Base-by-base conservation (phyloP, 2,113 vertebrate species). In the Oplegnathus fasciatus region DNA sequence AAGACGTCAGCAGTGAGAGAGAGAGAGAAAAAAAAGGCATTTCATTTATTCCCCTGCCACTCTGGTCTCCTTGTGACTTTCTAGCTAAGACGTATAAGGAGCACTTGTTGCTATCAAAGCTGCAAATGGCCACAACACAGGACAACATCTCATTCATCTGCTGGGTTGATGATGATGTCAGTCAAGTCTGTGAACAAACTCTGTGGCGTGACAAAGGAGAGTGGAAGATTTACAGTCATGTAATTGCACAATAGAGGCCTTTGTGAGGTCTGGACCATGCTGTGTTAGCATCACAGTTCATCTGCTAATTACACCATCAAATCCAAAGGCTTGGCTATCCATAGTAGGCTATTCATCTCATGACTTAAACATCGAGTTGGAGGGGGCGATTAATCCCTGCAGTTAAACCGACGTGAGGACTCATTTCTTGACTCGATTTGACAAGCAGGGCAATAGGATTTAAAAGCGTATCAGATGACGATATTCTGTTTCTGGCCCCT, bases 231-330 rank as follows among this genome's bases (percentile, higher is more conserved):
- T 79, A 84, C 78, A 84, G 62, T 85, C 80, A 42, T 64, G 37
- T 75, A 85, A 84, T 83, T 22, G 44, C 71, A 91, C 80, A 90
- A 82, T 75, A 55, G 82, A 74, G 61, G 48, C 54, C 65, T 89
- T 89, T 88, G 83, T 91, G 80, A 86, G 84, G 71, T 88, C 79
- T 80, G 54, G 69, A 78, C 57, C 83, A 73, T 1, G 28, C 84
- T 42, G 75, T 70, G 83, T 75, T 78, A 83, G 88, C 88, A 88
- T 89, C 86, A 88, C 76, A 82, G 75, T 88, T 89, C 84, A 89
- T 92, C 85, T 88, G 83, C 85, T 91, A 90, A 94, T 89, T 89
- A 92, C 73, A 37, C 67, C 82, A 66, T 89, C 84, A 89, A 88
- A 91, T 77, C 84, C 81, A 78, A 55, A 84, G 78, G 46, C 62